Conservation (phyloP, 2,113 vertebrate genomes). For the Tamias sibiricus region DNA sequence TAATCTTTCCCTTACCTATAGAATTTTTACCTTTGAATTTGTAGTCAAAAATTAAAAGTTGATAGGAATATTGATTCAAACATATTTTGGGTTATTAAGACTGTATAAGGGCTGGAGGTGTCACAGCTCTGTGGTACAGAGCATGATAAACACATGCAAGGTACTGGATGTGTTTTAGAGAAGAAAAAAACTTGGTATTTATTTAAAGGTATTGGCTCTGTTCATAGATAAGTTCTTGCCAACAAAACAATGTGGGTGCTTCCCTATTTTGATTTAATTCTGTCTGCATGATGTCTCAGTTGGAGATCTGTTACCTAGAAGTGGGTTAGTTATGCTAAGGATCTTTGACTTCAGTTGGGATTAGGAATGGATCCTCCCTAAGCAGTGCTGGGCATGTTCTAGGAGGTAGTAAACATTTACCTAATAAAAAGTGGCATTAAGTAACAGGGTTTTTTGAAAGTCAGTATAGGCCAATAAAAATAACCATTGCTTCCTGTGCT, state of each 20-base stretch:
- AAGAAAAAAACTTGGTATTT: background rate
- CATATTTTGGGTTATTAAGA: background rate
- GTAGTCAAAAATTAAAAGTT: background rate
- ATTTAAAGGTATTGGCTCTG: background rate
- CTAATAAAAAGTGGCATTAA: background rate
- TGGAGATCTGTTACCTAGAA: background rate
- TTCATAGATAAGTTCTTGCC: background rate
- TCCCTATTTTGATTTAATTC: background rate
- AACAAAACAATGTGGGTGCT: background rate
- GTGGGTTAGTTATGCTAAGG: background rate
- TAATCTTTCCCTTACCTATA: background rate
- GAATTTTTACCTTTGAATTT: background rate
- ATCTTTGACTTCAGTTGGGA: background rate
- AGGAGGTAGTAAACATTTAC: background rate
- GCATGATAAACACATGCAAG: background rate
- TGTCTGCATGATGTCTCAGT: background rate
- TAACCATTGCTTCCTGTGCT: background rate
- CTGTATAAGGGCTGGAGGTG: background rate
- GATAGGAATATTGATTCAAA: background rate
- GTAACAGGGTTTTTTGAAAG: background rate
- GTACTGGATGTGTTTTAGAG: background rate
- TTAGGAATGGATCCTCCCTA: background rate
- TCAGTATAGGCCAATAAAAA: background rate
- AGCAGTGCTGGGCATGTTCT: background rate
- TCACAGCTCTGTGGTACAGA: background rate